Base-by-base conservation (phyloP, 1,140 invertebrate genomes). In the Luehdorfia chinensis region DNA sequence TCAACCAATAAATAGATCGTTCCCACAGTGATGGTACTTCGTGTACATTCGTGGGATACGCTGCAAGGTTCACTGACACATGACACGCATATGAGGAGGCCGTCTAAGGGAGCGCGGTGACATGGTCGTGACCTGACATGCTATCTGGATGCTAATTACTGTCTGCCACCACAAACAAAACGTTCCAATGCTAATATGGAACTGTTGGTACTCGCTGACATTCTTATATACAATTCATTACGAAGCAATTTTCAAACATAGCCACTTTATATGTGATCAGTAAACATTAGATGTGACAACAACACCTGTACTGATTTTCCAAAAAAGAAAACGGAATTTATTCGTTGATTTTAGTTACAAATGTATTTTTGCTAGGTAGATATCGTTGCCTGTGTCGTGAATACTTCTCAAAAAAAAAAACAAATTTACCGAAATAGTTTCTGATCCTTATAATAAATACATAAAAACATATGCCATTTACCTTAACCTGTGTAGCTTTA, bases 141-240 rank as follows among this genome's bases (percentile, higher is more conserved):
- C 47, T 77, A 75, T 72, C 57, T 59, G 64, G 63, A 72, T 68
- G 76, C 66, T 84, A 80, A 80, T 80, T 79, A 74, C 52, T 45
- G 55, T 75, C 66, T 64, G 57, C 55, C 51, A 44, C 36, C 44
- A 41, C 57, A 59, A 68, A 69, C 60, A 55, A 58, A 39, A 46
- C 47, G 30, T 31, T 37, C 48, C 21, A 32, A 39, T 41, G 15
- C 34, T 51, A 55, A 50, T 30, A 34, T 28, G 23, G 33, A 21
- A 11, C 32, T 19, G 16, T 21, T 27, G 48, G 27, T 45, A n/a
- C 13, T 8, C 30, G 15, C 21, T 16, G 36, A 45, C 15, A 2
- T 27, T 7, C 2, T n/a, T 41, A 27, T 41, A 23, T 27, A 41
- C 19, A 27, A n/a, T n/a, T 21, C n/a, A 41, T 27, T 13, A 27